phyloP scores from a whole-genome alignment of 2,888 invertebrate species.

The Cerastis rubricosa region DNA sequence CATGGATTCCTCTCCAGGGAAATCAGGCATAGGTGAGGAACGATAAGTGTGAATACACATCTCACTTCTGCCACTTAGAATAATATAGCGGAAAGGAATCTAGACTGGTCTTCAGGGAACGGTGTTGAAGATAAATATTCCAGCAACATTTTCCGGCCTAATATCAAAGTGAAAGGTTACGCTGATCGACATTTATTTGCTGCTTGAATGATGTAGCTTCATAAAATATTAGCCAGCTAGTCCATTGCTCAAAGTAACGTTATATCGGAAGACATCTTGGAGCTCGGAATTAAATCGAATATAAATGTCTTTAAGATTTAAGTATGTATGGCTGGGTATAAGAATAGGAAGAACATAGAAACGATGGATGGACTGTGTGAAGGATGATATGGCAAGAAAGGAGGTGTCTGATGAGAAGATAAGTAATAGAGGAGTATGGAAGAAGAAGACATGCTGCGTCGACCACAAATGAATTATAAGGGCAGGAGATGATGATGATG shows the following conservation, averaged over 20 bases:
- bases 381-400: too few species aligned
- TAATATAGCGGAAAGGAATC: constrained; percentile 32
- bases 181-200: constrained; percentile 33
- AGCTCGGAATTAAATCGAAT: not conserved
- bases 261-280: not conserved
- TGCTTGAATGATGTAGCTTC: constrained; percentile 26
- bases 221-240: not conserved
- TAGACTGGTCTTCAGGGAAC: constrained; percentile 20
- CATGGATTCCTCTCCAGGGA: constrained; percentile 43
- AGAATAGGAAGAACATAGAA: too few species aligned
- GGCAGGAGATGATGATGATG: too few species aligned
- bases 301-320: too few species aligned
- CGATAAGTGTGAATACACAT: constrained; percentile 33
- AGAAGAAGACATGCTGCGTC: too few species aligned
- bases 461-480: too few species aligned
- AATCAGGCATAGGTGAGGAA: constrained; percentile 46
- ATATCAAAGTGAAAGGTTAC: constrained; percentile 3
- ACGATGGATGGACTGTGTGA: too few species aligned
- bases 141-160: constrained; percentile 4
- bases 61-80: constrained; percentile 26
- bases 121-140: constrained; percentile 27
- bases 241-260: not conserved
- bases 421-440: too few species aligned
- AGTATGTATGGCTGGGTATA: too few species aligned
- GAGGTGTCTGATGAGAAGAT: too few species aligned